Evolutionary conservation across 1,140 invertebrate species (phyloP), one percentile per base, ranked within the genome.

Genomic region (Acromyrmex heyeri): DNA sequence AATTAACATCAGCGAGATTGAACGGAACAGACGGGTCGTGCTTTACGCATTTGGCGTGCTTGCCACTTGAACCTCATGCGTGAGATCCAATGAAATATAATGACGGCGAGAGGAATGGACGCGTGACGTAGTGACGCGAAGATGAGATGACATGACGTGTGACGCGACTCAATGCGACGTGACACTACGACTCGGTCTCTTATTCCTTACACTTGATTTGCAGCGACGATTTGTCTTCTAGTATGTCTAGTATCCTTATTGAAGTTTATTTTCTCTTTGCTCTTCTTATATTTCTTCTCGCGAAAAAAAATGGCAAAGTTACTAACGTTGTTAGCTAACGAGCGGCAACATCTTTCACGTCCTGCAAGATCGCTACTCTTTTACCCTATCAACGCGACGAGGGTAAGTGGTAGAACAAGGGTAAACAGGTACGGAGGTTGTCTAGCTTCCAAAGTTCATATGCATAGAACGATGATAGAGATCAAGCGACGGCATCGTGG

Each of bases 311-410:
- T 57, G 53, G 53, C 55, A 12, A 73, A 24, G 44, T 6, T 64
- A 55, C 61, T 90, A 87, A 90, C 27, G 30, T 85, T 38, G 76
- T 90, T 90, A 90, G 69, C 79, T 90, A 90, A 90, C 73, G 86
- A 90, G 86, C 69, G 50, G n/a, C 44, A 24, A 57, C 48, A 50
- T 79, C 7, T 38, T 38, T 38, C 55, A 55, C 48, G 24, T 59
- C 18, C n/a, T 21, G 53, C 67, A 65, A 81, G 10, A 82, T 82
- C 38, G 67, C 53, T 44, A 38, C 8, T 59, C 48, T 75, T 82
- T 82, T 73, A 48, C 21, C 27, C 79, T 53, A 61, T 83, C 79
- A 57, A 21, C 62, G 38, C 48, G 62, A 82, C 4, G 27, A n/a
- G 10, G 18, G 48, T 24, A 55, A 82, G 38, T 50, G 21, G 3